Percentiles rank a stretch among this genome's conserved stretches.
These are phyloP conservation scores for Caenorhabditis virilis DNA, from an alignment of 2,888 invertebrate genomes.

Conservation along the genomic window DNA sequence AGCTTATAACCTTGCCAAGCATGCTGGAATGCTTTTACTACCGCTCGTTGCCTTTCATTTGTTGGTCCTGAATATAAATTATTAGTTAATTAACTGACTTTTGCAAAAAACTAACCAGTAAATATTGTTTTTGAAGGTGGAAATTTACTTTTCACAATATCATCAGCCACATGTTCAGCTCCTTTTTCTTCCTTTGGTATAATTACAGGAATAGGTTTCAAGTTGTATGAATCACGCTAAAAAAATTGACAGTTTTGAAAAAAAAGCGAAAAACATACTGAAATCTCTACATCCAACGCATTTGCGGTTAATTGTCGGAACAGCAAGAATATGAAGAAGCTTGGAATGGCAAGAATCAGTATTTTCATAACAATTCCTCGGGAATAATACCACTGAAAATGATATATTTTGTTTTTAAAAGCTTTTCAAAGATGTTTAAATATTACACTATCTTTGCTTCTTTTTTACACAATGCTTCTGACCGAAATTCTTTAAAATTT, in stretches of 20 bases:
- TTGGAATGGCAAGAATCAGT: not conserved
- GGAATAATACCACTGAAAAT: conserved; percentile 1
- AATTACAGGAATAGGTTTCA: not conserved
- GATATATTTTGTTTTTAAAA: not conserved
- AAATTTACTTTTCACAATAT: conserved; percentile 1
- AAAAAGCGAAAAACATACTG: not conserved
- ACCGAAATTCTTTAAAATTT: no score
- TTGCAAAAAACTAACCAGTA: not conserved
- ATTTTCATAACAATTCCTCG: not conserved
- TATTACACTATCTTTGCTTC: no score
- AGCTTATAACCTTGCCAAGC: conserved; percentile 84
- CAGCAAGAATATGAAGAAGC: not conserved
- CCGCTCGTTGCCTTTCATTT: conserved; percentile 82
- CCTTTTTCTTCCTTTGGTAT: not conserved
- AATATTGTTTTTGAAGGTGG: no score
- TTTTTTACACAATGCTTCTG: no score
- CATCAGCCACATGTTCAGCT: not conserved
- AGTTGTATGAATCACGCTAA: no score
- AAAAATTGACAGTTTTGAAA: not conserved
- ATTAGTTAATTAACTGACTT: not conserved
- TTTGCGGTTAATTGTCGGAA: no score
- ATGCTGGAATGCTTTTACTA: conserved; percentile 86
- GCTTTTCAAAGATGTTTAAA: no score
- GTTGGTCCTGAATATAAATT: conserved; percentile 76
- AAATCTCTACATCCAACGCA: no score